Conservation (phyloP, 2,113 vertebrate species). For the Sebastes schlegelii region DNA sequence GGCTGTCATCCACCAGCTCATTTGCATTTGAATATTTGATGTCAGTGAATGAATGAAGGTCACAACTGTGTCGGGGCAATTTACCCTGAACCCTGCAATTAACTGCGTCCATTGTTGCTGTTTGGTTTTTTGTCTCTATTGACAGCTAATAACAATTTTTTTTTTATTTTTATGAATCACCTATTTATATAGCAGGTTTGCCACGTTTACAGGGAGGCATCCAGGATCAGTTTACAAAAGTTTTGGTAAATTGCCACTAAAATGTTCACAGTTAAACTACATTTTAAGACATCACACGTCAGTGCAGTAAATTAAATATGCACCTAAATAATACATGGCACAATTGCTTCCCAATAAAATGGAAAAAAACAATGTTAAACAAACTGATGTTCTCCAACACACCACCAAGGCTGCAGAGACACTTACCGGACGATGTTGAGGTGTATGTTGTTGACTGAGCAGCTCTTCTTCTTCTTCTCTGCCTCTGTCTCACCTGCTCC, state of each 20-base stretch:
- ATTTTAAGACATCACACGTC: neutral
- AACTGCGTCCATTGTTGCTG: conserved; percentile 14
- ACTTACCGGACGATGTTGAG: conserved; percentile 57
- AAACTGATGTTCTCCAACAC: neutral
- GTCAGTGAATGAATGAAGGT: conserved; percentile 25
- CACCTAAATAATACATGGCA: too few relatives aligned
- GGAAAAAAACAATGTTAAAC: neutral
- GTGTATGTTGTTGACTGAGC: neutral
- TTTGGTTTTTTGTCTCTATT: conserved; percentile 23
- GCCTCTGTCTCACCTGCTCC: conserved; percentile 17
- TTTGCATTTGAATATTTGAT: conserved; percentile 74
- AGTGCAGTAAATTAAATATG: neutral
- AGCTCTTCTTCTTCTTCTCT: conserved; percentile 22
- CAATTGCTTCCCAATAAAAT: neutral
- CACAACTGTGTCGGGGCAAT: conserved; percentile 7
- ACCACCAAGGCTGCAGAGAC: neutral
- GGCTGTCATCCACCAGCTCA: conserved; percentile 57
- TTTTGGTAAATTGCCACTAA: neutral
- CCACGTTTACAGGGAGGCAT: neutral
- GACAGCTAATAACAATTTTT: conserved; percentile 29
- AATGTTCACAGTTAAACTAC: neutral
- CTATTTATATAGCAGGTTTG: conserved; percentile 12
- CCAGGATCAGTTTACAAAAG: neutral
- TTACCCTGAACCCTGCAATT: conserved; percentile 60
- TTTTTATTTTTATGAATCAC: neutral